Percentiles rank a stretch among this genome's conserved stretches.
Evolutionary conservation across 2,888 invertebrate genomes (phyloP).

Genomic region (Copidosoma aretas): DNA sequence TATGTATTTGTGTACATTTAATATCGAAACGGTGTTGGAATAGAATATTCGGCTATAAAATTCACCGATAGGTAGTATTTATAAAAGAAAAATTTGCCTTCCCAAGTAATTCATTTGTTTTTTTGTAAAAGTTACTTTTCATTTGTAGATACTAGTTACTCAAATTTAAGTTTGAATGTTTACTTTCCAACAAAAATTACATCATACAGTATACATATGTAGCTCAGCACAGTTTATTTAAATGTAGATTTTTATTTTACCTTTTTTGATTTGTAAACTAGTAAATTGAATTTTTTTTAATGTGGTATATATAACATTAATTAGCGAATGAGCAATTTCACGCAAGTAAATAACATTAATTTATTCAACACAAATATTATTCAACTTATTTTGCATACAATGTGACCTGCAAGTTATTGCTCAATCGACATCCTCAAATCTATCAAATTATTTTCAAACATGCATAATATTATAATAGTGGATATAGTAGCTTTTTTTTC

Average conservation of each 20-base stretch:
- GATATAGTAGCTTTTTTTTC: conserved; percentile 27
- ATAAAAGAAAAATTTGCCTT: too few species aligned
- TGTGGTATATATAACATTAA: too few species aligned
- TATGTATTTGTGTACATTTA: conserved; percentile 1
- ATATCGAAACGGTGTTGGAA: conserved; percentile 40
- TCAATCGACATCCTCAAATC: too few species aligned
- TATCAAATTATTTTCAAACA: conserved; percentile 16
- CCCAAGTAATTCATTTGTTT: neutral
- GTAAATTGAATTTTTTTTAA: too few species aligned
- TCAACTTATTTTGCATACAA: too few species aligned
- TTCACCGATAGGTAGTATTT: too few species aligned
- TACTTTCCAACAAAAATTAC: conserved; percentile 23
- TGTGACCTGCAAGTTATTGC: too few species aligned
- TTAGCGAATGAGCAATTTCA: too few species aligned
- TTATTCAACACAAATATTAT: too few species aligned
- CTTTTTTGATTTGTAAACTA: too few species aligned
- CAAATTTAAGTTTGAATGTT: conserved; percentile 20
- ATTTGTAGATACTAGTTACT: conserved; percentile 23
- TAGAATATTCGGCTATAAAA: neutral
- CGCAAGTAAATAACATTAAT: too few species aligned
- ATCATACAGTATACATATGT: conserved; percentile 19
- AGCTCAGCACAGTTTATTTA: conserved; percentile 19
- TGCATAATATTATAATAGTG: conserved; percentile 24
- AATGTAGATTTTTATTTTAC: neutral
- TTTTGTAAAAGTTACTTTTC: conserved; percentile 14